Base-by-base conservation (phyloP, 1,140 invertebrate genomes). In the Asbolus verrucosus region DNA sequence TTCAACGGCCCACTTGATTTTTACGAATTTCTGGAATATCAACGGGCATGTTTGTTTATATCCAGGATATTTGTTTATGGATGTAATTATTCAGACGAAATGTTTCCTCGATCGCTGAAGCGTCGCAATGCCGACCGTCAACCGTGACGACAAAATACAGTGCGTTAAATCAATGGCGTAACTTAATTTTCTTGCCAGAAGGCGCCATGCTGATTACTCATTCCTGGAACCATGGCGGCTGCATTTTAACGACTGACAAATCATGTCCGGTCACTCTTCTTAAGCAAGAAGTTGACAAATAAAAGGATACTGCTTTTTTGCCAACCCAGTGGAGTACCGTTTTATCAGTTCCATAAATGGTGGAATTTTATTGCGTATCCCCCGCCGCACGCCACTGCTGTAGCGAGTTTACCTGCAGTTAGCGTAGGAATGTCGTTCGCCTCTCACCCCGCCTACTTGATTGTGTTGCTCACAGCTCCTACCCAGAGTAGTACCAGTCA, bases 371-470 rank as follows among this genome's bases (percentile, higher is more conserved):
- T n/a, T n/a, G n/a, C n/a, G n/a, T n/a, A n/a, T 27, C 24, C 24
- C 24, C 24, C n/a, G 33, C 11, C 19, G 46, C 39, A 43, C 38
- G 46, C 38, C 63, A 54, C 46, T 54, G 46, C 11, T 24, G 18
- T 24, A 3, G 46, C 46, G 72, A 60, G 65, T 65, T 65, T 73
- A 73, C 72, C 69, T 71, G 72, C 66, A 60, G 65, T 62, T 69
- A 41, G 50, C 60, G 69, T 73, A 75, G 73, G 75, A 76, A 76
- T 76, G 73, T 69, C 67, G 30, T 14, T 31, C 61, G 41, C 74
- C 72, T 70, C 74, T 74, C 50, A 65, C 76, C 65, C 69, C 69
- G 41, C 74, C 65, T 33, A 50, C 67, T 62, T 36, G 11, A 61
- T 67, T 27, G 21, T 54, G 46, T 19, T 54, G 21, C 46, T 11